A percentile compares a stretch with the other conserved stretches of the same genome.
Evolutionary conservation across 2,888 invertebrate species (phyloP).

Genomic region (Epinotia bilunana): DNA sequence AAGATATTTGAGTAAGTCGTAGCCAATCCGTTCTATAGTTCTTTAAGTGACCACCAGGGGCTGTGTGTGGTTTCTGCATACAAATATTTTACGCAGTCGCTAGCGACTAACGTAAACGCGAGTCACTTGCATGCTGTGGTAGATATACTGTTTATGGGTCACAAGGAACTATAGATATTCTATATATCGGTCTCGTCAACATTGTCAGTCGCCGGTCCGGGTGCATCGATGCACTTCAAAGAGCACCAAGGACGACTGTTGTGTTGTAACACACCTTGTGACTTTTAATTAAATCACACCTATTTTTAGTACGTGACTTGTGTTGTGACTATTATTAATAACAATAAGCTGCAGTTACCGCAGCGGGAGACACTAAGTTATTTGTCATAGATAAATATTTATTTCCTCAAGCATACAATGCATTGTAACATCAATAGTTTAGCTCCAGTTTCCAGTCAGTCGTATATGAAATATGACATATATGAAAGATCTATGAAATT

Average conservation of each 20-base stretch:
- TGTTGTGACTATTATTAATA: conserved; percentile 30
- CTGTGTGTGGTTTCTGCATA: no score
- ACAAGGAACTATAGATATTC: neutral
- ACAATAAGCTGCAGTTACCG: neutral
- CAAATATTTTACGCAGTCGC: no score
- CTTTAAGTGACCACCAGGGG: no score
- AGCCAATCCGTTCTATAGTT: no score
- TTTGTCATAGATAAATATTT: conserved; percentile 16
- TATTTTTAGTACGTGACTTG: conserved; percentile 70
- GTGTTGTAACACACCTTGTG: conserved; percentile 49
- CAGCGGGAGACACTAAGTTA: neutral
- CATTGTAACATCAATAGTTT: neutral
- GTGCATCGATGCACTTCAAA: conserved; percentile 44
- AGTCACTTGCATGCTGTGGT: no score
- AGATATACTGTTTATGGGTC: neutral
- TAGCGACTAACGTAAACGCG: no score
- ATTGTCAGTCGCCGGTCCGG: conserved; percentile 21
- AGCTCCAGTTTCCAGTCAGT: neutral
- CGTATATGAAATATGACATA: neutral
- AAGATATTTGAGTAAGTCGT: no score
- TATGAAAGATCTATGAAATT: neutral
- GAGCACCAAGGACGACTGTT: conserved; percentile 34
- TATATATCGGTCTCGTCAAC: neutral
- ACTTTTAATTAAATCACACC: conserved; percentile 70
- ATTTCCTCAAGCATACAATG: conserved; percentile 3